Conservation (phyloP, 2,888 invertebrate species). For the Harpalus rubripes region DNA sequence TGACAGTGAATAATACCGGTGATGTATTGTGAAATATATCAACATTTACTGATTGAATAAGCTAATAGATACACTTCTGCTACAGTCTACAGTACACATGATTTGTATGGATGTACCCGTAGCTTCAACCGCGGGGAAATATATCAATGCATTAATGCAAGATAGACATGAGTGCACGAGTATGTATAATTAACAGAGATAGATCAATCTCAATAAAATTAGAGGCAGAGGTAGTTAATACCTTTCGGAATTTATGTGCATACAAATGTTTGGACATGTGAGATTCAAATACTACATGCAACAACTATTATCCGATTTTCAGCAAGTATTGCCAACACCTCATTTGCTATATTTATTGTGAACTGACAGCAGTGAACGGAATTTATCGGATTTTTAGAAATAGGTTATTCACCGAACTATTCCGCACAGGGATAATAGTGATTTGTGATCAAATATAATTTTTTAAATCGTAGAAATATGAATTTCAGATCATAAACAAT, state of each 20-base stretch:
- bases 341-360: too few relatives aligned
- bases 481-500: too few relatives aligned
- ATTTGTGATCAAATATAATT: too few relatives aligned
- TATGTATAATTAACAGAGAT: neutral
- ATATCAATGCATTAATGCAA: neutral
- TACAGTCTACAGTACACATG: constrained; percentile 29
- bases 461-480: too few relatives aligned
- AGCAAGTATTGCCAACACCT: too few relatives aligned
- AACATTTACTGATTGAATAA: constrained; percentile 31
- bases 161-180: neutral
- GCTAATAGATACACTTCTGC: constrained; percentile 40
- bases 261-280: too few relatives aligned
- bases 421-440: too few relatives aligned
- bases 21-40: constrained; percentile 18
- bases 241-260: neutral
- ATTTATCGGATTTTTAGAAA: too few relatives aligned
- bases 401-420: too few relatives aligned
- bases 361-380: too few relatives aligned
- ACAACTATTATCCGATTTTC: too few relatives aligned
- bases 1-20: constrained; percentile 32
- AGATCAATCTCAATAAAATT: neutral
- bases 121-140: neutral
- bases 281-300: too few relatives aligned
- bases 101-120: constrained; percentile 14
- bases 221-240: neutral